Percentiles rank a stretch among this genome's conserved stretches.
These are phyloP conservation scores for Distichodus sexfasciatus DNA, from an alignment of 2,797 vertebrate genomes.

Conservation along the genomic window DNA sequence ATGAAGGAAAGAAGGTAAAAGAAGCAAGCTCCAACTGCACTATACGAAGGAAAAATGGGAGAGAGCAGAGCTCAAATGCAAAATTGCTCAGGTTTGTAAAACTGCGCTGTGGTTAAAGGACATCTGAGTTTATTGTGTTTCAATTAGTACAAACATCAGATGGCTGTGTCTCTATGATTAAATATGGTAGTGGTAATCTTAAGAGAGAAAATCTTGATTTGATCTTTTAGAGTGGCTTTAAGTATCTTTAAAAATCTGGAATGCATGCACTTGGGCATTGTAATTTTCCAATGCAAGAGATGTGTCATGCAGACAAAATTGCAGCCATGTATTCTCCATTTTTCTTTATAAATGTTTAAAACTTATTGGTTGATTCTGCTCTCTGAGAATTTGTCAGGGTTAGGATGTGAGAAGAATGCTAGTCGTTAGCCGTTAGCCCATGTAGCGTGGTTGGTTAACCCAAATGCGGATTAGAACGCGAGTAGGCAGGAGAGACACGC, in stretches of 20 bases:
- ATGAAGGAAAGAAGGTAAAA: conserved; percentile 73
- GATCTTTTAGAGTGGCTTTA: neutral
- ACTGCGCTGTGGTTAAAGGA: neutral
- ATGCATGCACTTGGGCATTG: neutral
- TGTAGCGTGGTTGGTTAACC: too few relatives aligned
- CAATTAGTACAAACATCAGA: neutral
- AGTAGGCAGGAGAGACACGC: too few relatives aligned
- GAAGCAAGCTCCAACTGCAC: conserved; percentile 69
- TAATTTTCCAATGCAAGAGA: neutral
- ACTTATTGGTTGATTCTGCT: neutral
- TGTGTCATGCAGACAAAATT: neutral
- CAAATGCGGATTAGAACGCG: too few relatives aligned
- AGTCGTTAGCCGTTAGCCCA: too few relatives aligned
- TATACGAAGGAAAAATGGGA: conserved; percentile 73
- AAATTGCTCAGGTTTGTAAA: conserved; percentile 70
- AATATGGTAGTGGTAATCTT: neutral
- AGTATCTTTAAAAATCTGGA: neutral
- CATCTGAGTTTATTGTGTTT: neutral
- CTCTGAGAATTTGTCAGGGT: neutral
- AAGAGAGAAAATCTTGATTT: too few relatives aligned
- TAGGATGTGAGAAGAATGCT: too few relatives aligned
- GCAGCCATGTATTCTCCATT: neutral
- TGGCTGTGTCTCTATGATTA: neutral
- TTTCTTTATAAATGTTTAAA: neutral
- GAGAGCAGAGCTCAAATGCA: conserved; percentile 71